A percentile compares a stretch with the other conserved stretches of the same genome.
phyloP scores from a whole-genome alignment of 23 tunicate species.

The Styela clava region DNA sequence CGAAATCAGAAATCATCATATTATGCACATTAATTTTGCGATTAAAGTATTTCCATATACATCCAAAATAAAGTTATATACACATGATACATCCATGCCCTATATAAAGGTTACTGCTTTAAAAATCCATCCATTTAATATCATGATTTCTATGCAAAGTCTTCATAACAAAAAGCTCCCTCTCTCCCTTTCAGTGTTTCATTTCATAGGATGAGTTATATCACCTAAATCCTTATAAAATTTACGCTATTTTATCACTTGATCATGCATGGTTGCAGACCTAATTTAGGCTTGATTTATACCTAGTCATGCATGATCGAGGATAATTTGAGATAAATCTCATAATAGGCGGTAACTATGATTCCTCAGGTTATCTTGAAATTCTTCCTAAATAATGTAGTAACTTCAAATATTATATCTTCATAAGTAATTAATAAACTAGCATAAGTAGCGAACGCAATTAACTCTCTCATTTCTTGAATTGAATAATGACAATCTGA shows the following conservation, averaged over 20 bases:
- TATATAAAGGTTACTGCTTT: no score
- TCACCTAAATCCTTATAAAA: neutral
- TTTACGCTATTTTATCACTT: neutral
- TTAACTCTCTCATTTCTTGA: no score
- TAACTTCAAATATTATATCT: no score
- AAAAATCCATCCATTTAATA: neutral
- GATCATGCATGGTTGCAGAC: neutral
- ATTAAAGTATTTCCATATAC: no score
- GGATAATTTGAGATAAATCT: neutral
- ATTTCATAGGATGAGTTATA: neutral
- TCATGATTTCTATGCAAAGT: neutral
- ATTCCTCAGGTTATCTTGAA: neutral
- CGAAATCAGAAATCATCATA: no score
- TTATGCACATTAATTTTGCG: no score
- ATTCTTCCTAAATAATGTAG: neutral
- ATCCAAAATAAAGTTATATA: no score
- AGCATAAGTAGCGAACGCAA: no score
- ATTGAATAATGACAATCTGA: no score
- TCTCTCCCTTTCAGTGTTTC: neutral
- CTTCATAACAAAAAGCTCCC: neutral
- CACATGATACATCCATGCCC: no score
- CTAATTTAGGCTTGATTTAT: no score
- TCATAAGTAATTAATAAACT: no score
- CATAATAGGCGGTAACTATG: neutral
- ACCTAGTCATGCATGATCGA: neutral